phyloP scores from a whole-genome alignment of 2,797 vertebrate species.

The Synanceia verrucosa region DNA sequence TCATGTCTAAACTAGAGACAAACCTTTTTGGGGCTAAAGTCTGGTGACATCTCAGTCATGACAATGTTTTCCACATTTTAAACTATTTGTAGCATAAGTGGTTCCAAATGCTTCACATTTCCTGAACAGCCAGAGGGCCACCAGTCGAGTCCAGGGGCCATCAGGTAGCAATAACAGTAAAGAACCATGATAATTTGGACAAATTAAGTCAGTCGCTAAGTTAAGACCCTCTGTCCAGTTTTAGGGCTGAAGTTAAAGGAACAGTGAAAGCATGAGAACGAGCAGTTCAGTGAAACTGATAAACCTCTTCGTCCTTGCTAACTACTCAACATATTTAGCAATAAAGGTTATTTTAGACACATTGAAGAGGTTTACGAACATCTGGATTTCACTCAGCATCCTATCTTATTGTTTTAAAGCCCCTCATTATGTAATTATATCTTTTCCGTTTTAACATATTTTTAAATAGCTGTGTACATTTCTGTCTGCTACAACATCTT shows the following conservation, averaged over 20 bases:
- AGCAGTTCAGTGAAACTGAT: not conserved
- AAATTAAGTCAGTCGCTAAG: conserved; percentile 24
- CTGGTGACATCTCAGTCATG: not conserved
- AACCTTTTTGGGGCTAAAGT: not conserved
- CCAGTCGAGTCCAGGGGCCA: not conserved
- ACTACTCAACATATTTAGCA: not conserved
- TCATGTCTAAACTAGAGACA: not conserved
- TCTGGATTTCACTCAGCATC: not conserved
- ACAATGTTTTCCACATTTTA: not conserved
- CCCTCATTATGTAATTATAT: not conserved
- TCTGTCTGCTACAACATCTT: not conserved
- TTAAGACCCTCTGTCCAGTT: not conserved
- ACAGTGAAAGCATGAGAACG: not conserved
- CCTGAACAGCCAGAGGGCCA: not conserved
- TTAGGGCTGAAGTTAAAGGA: not conserved
- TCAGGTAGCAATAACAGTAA: conserved; percentile 46
- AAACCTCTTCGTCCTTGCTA: not conserved
- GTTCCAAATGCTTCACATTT: conserved; percentile 37
- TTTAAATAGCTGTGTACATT: not conserved
- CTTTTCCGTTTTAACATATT: not conserved
- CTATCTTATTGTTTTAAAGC: not conserved
- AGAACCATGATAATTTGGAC: conserved; percentile 31
- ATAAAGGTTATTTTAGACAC: not conserved
- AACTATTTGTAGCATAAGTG: conserved; percentile 3
- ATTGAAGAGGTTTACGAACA: not conserved